Percentiles rank a stretch among this genome's conserved stretches.
Conservation (phyloP, 2,797 vertebrate species). For the Gymnopithys bicolor region DNA sequence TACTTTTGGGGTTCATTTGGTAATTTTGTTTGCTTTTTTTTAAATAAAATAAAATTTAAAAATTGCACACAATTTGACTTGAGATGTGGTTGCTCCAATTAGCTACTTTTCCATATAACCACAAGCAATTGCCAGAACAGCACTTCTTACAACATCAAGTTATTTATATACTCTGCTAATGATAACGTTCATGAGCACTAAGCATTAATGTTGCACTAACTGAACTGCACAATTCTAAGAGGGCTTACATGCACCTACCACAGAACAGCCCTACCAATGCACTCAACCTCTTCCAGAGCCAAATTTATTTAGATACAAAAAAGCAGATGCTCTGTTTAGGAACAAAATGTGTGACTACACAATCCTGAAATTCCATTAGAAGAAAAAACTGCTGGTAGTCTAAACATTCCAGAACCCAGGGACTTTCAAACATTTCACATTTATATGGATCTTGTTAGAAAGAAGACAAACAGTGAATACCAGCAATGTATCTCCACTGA, state of each 20-base stretch:
- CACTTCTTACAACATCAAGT: not conserved
- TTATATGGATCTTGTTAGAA: not conserved
- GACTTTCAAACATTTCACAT: not conserved
- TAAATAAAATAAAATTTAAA: not conserved
- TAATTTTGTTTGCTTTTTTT: not conserved
- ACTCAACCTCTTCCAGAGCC: not conserved
- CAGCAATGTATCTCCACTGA: not conserved
- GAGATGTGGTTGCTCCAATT: not conserved
- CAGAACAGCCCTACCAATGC: not conserved
- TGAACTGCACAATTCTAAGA: not conserved
- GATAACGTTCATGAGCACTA: not conserved
- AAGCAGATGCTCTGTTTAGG: not conserved
- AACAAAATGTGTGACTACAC: not conserved
- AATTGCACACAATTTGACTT: not conserved
- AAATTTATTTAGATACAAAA: not conserved
- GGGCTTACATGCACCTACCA: not conserved
- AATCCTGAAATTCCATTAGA: not conserved
- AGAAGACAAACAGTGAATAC: not conserved
- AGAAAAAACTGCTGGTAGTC: not conserved
- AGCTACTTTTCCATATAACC: not conserved
- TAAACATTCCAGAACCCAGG: not conserved
- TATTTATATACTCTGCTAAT: constrained; percentile 30
- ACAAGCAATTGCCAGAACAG: not conserved
- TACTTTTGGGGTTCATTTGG: not conserved
- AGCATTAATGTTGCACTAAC: constrained; percentile 19